Evolutionary conservation across 2,888 invertebrate genomes (phyloP), one percentile per base, ranked within the genome.

Genomic region (Cheiracanthium punctorium): DNA sequence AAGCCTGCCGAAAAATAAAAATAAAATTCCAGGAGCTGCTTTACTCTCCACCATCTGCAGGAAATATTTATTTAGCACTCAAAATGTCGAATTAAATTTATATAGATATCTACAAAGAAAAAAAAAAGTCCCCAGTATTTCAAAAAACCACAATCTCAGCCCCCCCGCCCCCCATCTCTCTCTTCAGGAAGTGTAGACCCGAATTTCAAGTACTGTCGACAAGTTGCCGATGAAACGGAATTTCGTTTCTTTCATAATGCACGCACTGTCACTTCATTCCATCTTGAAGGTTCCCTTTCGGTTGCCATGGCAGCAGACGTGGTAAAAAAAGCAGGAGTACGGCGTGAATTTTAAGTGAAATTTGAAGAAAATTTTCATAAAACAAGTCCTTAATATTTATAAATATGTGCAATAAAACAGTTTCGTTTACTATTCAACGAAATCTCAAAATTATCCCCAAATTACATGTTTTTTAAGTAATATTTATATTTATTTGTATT

Each of bases 261-360:
- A 58, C 58, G 58, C 58, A 2, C 12, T 58, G 58, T 58, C 58
- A 58, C 58, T 58, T 58, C 58, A 58, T 2, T 58, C 58, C 2
- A 48, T 24, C 58, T n/a, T 20, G 20, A 58, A 5, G 24, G 24
- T 5, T 48, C 37, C 14, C 17, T 5, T 12, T 24, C 58, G 24
- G 58, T 58, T 58, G 58, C 58, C 24, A 58, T 58, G 24, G 24
- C 20, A 58, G 24, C 58, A 58, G 58, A 58, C 58, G 58, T 58
- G 58, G 20, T 10, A 37, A 37, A 58, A 17, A n/a, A 17, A 48
- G 2, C 14, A 2, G 14, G 8, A 17, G 43, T 10, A 2, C 43
- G 2, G 2, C 43, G 14, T 10, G 10, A 17, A 10, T 48, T 48
- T 48, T 48, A 48, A 17, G 8, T 17, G 43, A 48, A 48, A 48